Evolutionary conservation across 2,113 vertebrate species (phyloP).

Genomic region (Strix aluco): DNA sequence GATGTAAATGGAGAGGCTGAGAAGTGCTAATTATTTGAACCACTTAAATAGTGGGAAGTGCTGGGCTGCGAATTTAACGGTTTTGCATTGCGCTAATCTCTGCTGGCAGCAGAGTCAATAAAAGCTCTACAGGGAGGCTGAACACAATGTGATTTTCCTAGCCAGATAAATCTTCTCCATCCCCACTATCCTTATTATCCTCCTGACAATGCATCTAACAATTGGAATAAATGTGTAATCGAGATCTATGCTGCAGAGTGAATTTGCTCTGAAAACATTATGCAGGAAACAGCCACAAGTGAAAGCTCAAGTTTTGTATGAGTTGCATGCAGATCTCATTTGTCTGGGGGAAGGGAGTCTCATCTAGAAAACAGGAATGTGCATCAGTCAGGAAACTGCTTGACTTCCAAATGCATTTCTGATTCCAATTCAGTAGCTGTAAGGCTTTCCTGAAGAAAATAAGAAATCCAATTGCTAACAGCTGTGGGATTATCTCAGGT

Average conservation of each 20-base stretch:
- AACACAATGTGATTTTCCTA: constrained; percentile 15
- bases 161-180: constrained; percentile 42
- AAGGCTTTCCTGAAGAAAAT: constrained; percentile 3
- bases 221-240: constrained; percentile 15
- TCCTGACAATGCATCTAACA: constrained; percentile 42
- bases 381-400: constrained; percentile 3
- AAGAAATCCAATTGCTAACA: constrained; percentile 12
- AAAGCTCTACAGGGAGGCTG: background rate
- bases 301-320: background rate
- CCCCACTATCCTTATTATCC: constrained; percentile 30
- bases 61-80: background rate
- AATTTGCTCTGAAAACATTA: constrained; percentile 14
- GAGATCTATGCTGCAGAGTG: background rate
- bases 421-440: constrained; percentile 5
- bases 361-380: constrained; percentile 11
- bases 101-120: constrained; percentile 21
- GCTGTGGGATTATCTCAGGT: constrained; percentile 17
- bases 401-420: constrained; percentile 48
- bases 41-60: constrained; percentile 44
- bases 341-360: background rate
- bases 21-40: constrained; percentile 36
- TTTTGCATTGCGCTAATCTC: constrained; percentile 34
- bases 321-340: background rate
- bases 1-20: background rate
- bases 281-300: background rate